Conservation (phyloP, 2,888 invertebrate species). For the Drosophila borealis region DNA sequence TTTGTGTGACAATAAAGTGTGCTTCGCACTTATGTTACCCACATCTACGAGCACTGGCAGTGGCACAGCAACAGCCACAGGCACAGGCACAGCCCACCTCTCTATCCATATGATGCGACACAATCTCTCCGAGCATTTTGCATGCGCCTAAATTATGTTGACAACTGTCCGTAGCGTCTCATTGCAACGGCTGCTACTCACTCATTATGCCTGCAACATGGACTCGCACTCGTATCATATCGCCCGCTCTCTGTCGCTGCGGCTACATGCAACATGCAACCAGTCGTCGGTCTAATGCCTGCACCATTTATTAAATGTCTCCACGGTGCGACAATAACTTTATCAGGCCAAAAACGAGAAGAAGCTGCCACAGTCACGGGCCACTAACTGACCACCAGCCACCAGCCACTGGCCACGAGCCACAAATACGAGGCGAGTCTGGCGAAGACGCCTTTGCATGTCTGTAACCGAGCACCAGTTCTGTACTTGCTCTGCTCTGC, state of each 20-base stretch:
- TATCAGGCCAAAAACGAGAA: slow-evolving; percentile 78
- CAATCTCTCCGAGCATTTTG: slow-evolving; percentile 69
- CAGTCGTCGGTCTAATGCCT: slow-evolving; percentile 75
- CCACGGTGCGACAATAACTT: slow-evolving; percentile 82
- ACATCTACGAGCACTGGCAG: slow-evolving; percentile 35
- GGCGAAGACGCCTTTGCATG: slow-evolving; percentile 58
- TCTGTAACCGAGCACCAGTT: slow-evolving; percentile 65
- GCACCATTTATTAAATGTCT: slow-evolving; percentile 83
- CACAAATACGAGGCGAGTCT: slow-evolving; percentile 15
- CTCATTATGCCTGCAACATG: slow-evolving; percentile 77
- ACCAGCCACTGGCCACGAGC: slow-evolving; percentile 30
- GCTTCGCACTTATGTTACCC: slow-evolving; percentile 84
- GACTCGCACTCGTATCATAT: slow-evolving; percentile 79
- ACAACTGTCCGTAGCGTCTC: slow-evolving; percentile 80
- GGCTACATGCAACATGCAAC: slow-evolving; percentile 50
- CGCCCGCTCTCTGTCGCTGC: slow-evolving; percentile 55
- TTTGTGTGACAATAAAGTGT: slow-evolving; percentile 85
- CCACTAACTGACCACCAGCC: slow-evolving; percentile 34
- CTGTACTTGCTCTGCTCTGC: slow-evolving; percentile 49
- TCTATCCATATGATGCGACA: slow-evolving; percentile 28
- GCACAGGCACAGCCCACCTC: slow-evolving; percentile 9
- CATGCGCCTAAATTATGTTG: slow-evolving; percentile 82
- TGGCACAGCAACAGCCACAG: slow-evolving; percentile 5
- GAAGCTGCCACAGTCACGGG: slow-evolving; percentile 59
- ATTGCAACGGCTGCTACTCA: slow-evolving; percentile 77